A percentile compares a stretch with the other conserved stretches of the same genome.
phyloP scores from a whole-genome alignment of 2,113 vertebrate species.

The Apus apus region DNA sequence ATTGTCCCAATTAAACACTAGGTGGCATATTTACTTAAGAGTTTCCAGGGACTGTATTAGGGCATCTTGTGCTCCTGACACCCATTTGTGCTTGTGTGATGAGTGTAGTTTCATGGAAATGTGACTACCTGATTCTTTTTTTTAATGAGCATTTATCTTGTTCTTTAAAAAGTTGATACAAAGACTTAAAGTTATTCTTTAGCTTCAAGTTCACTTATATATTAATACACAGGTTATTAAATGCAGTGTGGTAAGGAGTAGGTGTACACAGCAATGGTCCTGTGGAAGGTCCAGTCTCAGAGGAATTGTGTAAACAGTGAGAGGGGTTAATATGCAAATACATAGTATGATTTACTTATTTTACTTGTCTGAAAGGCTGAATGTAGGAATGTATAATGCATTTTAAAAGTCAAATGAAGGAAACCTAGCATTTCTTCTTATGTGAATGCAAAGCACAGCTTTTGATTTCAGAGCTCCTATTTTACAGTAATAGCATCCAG shows the following conservation, averaged over 20 bases:
- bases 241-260: background rate
- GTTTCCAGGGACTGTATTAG: slow-evolving; percentile 25
- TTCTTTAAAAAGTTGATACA: background rate
- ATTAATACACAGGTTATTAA: background rate
- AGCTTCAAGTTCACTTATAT: background rate
- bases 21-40: slow-evolving; percentile 66
- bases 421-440: background rate
- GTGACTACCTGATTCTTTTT: background rate
- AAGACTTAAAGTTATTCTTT: background rate
- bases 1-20: slow-evolving; percentile 60
- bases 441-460: background rate
- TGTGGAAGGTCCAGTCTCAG: background rate
- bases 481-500: background rate
- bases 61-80: background rate
- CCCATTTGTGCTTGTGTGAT: background rate
- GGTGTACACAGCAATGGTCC: background rate
- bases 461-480: background rate
- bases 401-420: background rate
- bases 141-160: background rate
- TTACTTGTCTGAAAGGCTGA: background rate
- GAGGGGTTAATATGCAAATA: background rate
- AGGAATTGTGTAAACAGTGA: background rate
- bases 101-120: background rate
- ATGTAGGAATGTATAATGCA: background rate
- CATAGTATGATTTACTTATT: background rate